Base-by-base conservation (phyloP, 2,888 invertebrate species). In the Euclidia mi region DNA sequence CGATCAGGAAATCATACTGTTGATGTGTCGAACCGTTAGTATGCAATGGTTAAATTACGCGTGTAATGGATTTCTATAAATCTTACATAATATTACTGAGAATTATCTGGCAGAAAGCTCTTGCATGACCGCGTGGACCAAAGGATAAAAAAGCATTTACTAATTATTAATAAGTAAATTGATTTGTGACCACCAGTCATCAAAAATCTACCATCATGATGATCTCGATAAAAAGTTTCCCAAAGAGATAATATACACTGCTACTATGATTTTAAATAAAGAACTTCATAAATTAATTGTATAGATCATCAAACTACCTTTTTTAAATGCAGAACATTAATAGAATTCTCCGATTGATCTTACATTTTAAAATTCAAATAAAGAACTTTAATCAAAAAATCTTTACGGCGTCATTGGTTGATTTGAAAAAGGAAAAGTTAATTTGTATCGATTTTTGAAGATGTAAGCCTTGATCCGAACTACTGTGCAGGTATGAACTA, bases 401-500 rank as follows among this genome's bases (percentile, higher is more conserved):
- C 48, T 70, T 51, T 56, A 69, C 35, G 49, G 34, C 52, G 34
- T 45, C 56, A 49, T 53, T 47, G 59, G 44, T 12, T 20, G 52
- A 10, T 31, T 49, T 41, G 11, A 40, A 55, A 51, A 60, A 34
- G 12, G 62, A 15, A 53, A 43, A 41, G 55, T n/a, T n/a, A 56
- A 35, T 47, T 35, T 14, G 49, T 56, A 53, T 71, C 60, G 58
- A 56, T 63, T 61, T 55, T 10, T 44, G 51, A 57, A n/a, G 50
- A 67, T 56, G 55, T 66, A 50, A 47, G 56, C 56, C 48, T 34
- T 49, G 56, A 62, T 49, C 52, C 48, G 41, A 43, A 77, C 76
- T 81, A 71, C 79, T 72, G 81, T 77, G 62, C 66, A 74, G 78
- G 74, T 76, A 79, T 72, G 61, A 64, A 56, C 58, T 63, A 58